Percentiles rank a stretch among this genome's conserved stretches.
phyloP scores from a whole-genome alignment of 2,113 vertebrate genomes.

The Pardalotus punctatus region DNA sequence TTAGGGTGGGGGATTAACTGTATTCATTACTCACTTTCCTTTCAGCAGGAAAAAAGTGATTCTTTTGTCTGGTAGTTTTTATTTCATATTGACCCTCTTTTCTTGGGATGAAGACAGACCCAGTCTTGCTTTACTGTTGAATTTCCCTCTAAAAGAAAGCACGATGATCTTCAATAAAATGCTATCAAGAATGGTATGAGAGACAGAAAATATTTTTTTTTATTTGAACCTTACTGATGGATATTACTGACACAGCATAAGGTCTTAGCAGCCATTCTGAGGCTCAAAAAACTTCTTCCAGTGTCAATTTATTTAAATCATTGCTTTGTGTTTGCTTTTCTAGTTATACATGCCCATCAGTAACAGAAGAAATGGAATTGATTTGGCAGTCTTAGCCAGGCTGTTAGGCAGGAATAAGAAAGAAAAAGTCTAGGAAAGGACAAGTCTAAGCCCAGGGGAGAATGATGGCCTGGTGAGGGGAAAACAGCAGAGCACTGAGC shows the following conservation, averaged over 20 bases:
- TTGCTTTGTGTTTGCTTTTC: slow-evolving; percentile 5
- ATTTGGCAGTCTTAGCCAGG: not conserved
- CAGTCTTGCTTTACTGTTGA: not conserved
- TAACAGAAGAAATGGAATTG: slow-evolving; percentile 21
- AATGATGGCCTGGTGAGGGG: not conserved
- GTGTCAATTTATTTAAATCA: not conserved
- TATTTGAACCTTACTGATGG: not conserved
- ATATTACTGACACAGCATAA: not conserved
- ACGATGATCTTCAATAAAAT: not conserved
- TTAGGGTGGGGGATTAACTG: not conserved
- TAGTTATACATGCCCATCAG: not conserved
- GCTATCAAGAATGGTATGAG: not conserved
- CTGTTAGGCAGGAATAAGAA: not conserved
- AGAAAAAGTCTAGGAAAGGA: not conserved
- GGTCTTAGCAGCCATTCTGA: not conserved
- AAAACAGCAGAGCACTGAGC: not conserved
- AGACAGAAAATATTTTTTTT: not conserved
- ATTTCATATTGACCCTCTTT: not conserved
- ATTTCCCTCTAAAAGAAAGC: not conserved
- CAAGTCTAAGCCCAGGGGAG: not conserved
- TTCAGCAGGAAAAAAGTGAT: not conserved
- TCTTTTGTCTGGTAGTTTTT: not conserved
- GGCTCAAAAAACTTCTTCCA: not conserved
- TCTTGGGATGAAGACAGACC: not conserved
- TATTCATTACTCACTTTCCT: not conserved